phyloP scores from a whole-genome alignment of 2,797 vertebrate genomes.

The Vultur gryphus region DNA sequence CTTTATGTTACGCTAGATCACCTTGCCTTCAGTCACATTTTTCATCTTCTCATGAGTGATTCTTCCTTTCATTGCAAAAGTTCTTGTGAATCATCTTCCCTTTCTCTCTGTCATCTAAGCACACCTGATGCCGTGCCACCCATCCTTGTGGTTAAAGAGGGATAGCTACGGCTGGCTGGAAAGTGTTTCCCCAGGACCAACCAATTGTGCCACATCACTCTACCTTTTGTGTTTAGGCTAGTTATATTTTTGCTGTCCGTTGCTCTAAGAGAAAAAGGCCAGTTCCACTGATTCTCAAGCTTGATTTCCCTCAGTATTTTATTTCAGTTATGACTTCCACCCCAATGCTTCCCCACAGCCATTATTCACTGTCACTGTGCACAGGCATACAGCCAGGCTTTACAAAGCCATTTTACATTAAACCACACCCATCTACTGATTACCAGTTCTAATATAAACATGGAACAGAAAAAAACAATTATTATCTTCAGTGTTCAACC shows the following conservation, averaged over 20 bases:
- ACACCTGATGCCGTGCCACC: not conserved
- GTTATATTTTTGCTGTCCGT: not conserved
- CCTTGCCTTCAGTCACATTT: not conserved
- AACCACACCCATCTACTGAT: not conserved
- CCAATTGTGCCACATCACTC: not conserved
- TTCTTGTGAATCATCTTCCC: not conserved
- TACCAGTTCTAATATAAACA: not conserved
- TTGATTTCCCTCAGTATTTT: not conserved
- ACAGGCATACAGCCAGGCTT: not conserved
- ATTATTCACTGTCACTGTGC: not conserved
- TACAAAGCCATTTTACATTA: not conserved
- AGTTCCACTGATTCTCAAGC: not conserved
- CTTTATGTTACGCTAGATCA: not conserved
- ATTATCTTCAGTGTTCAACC: not conserved
- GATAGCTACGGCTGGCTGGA: not conserved
- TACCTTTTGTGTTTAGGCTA: not conserved
- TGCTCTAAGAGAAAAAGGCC: not conserved
- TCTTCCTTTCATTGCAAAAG: not conserved
- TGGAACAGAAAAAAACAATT: not conserved
- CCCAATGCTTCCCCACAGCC: not conserved
- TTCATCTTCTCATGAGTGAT: not conserved
- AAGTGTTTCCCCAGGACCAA: not conserved
- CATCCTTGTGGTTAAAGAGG: not conserved
- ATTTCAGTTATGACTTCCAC: not conserved
- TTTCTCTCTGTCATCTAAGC: not conserved